A percentile compares a stretch with the other conserved stretches of the same genome.
These are phyloP conservation scores for Triplophysa dalaica DNA, from an alignment of 2,113 vertebrate species.

Conservation along the genomic window DNA sequence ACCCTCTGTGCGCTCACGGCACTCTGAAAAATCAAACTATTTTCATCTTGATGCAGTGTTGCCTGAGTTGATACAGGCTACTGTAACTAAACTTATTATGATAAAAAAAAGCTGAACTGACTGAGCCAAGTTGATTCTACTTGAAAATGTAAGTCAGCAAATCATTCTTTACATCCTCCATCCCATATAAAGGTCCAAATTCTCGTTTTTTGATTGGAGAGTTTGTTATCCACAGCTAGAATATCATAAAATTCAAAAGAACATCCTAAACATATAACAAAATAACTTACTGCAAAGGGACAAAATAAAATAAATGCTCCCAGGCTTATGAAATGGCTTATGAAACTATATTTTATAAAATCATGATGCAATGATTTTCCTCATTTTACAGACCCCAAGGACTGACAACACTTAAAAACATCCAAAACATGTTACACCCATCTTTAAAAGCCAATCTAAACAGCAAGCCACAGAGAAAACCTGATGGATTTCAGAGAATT, in stretches of 20 bases:
- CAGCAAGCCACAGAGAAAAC: background rate
- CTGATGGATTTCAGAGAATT: background rate
- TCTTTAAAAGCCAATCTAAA: background rate
- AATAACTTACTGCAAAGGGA: background rate
- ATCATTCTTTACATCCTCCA: background rate
- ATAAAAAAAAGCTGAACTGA: too few species aligned
- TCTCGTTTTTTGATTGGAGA: background rate
- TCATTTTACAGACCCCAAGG: conserved; percentile 1
- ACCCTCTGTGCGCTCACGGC: too few species aligned
- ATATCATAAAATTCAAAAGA: background rate
- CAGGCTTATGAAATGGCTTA: conserved; percentile 20
- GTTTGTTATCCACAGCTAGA: background rate
- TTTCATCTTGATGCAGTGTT: too few species aligned
- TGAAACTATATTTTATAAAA: conserved; percentile 15
- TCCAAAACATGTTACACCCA: background rate
- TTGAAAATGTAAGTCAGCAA: too few species aligned
- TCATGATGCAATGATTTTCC: conserved; percentile 6
- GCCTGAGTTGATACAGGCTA: too few species aligned
- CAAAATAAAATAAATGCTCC: background rate
- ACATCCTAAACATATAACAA: background rate
- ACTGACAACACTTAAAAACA: background rate
- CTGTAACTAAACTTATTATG: too few species aligned
- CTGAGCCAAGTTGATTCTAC: background rate
- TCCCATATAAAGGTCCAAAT: background rate
- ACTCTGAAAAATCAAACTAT: too few species aligned